Base-by-base conservation (phyloP, 1,140 invertebrate species). In the Diorhabda sublineata region DNA sequence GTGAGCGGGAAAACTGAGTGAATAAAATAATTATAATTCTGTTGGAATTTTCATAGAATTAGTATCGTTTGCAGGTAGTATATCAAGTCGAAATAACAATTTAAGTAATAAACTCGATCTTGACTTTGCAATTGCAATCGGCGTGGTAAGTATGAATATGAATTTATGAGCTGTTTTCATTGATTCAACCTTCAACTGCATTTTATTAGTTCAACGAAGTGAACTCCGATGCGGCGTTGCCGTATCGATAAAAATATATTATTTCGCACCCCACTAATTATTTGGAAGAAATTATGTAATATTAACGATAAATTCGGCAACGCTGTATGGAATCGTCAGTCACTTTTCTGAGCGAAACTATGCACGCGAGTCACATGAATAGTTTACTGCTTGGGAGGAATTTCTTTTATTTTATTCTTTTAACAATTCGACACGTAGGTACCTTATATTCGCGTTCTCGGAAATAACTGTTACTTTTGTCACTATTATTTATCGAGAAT, bases 121-220 rank as follows among this genome's bases (percentile, higher is more conserved):
- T 52, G 47, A 52, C 47, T 52, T 52, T 52, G 47, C 47, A 52
- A 52, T 52, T 52, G 47, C 47, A 52, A n/a, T 52, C 47, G 47
- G 47, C 47, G 47, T 52, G 47, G 47, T 52, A 26, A 26, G 47
- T 52, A 52, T 52, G 47, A 52, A 52, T 52, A 52, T 52, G 47
- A 52, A 52, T 52, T 52, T 52, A 52, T 52, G 47, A n/a, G 43
- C 45, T 66, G 65, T 66, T 26, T 26, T 58, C 57, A 66, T 58
- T 58, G 58, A 66, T 66, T 66, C 65, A 66, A 66, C 65, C 65
- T 66, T 66, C 65, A 66, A 66, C 65, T 60, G 57, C 43, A 45
- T 66, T 66, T 66, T 66, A 66, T 66, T 66, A 66, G 65, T 66
- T 66, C 65, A 66, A 66, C 57, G 6, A 52, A 52, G 47, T n/a